Conservation (phyloP, 2,113 vertebrate species). For the Limanda limanda region DNA sequence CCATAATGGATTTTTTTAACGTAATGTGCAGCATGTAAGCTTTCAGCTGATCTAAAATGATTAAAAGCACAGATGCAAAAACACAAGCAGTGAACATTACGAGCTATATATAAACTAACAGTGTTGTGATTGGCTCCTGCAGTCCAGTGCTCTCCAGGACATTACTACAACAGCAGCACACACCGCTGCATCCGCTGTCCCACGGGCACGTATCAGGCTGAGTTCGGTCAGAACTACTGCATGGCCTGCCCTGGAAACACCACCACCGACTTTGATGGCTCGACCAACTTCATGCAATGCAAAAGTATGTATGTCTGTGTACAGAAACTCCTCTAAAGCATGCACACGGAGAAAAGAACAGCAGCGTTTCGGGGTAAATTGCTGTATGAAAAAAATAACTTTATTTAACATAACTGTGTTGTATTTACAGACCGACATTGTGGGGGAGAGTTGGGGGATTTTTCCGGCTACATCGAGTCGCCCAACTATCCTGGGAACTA, state of each 20-base stretch:
- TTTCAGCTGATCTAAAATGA: neutral
- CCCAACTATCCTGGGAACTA: conserved; percentile 99
- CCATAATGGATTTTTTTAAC: too few species aligned
- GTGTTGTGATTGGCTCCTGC: conserved; percentile 17
- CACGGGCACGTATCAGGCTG: conserved; percentile 89
- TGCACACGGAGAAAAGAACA: neutral
- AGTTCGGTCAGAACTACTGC: conserved; percentile 96
- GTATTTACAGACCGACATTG: conserved; percentile 89
- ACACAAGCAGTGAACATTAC: neutral
- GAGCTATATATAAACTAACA: neutral
- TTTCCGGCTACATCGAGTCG: conserved; percentile 95
- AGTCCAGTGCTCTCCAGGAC: conserved; percentile 97
- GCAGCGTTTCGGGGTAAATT: neutral
- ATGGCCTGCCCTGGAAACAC: conserved; percentile 95
- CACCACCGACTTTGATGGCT: conserved; percentile 96
- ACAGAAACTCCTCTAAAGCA: neutral
- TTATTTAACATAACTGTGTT: conserved; percentile 29
- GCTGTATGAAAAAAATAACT: too few species aligned
- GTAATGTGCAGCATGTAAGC: too few species aligned
- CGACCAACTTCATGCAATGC: conserved; percentile 95
- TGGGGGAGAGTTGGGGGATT: conserved; percentile 95
- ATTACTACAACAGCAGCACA: conserved; percentile 95
- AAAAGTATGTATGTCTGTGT: conserved; percentile 87
- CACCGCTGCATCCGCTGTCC: conserved; percentile 96
- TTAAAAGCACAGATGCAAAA: neutral